Evolutionary conservation across 2,797 vertebrate species (phyloP).

Genomic region (Fratercula arctica): DNA sequence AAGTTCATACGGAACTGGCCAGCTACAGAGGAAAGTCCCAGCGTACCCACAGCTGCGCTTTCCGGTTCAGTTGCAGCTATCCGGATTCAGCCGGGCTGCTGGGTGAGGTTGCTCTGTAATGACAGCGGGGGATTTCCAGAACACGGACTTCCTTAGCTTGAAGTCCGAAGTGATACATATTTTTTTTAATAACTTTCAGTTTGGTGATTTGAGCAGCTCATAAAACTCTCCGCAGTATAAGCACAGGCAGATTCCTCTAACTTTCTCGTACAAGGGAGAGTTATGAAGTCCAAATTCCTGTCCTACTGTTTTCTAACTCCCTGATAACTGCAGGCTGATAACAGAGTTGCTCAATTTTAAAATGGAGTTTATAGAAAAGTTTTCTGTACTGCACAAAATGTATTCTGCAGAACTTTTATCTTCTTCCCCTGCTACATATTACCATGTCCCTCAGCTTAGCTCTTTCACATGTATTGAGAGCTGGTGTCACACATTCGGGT

Average conservation of each 20-base stretch:
- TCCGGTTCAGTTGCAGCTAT: not conserved
- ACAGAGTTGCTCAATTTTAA: constrained; percentile 26
- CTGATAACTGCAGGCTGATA: constrained; percentile 10
- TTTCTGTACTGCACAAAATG: constrained; percentile 3
- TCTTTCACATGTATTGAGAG: constrained; percentile 51
- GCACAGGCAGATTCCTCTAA: not conserved
- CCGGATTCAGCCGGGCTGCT: not conserved
- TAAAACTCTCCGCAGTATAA: not conserved
- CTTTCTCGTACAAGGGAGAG: not conserved
- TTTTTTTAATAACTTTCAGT: not conserved
- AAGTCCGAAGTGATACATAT: not conserved
- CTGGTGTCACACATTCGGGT: constrained; percentile 44
- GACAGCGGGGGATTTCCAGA: not conserved
- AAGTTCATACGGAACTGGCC: rapidly evolving
- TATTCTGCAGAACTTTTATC: not conserved
- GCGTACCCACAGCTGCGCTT: not conserved
- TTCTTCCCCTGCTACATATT: not conserved
- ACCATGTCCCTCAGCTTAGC: not conserved
- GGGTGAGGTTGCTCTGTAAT: not conserved
- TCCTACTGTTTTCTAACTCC: not conserved
- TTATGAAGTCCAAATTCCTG: not conserved
- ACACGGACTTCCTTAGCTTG: not conserved
- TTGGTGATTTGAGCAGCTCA: not conserved
- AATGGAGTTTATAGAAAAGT: constrained; percentile 38
- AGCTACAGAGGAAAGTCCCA: not conserved